Evolutionary conservation across 2,888 invertebrate species (phyloP).

Genomic region (Phytoseiulus persimilis): DNA sequence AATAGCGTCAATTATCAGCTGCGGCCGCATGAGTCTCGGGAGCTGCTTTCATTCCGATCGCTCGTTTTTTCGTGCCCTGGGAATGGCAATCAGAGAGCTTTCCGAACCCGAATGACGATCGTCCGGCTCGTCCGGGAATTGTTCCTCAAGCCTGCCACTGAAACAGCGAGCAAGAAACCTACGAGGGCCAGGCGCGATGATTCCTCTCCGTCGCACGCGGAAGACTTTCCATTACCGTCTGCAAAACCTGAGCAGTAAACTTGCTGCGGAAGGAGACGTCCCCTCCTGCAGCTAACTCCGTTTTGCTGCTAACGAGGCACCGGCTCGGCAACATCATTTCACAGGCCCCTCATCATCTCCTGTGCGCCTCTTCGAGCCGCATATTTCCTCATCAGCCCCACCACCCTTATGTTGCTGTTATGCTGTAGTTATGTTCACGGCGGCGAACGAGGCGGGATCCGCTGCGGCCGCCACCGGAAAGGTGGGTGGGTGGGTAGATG

Average conservation of each 20-base stretch:
- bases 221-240: not conserved
- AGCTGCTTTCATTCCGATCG: not conserved
- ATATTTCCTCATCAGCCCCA: not conserved
- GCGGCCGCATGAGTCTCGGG: not conserved
- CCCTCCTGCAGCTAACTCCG: not conserved
- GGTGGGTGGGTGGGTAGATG: not conserved
- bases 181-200: too few species aligned
- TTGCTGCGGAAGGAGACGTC: not conserved
- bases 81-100: not conserved
- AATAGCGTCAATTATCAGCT: not conserved
- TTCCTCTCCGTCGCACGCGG: not conserved
- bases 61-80: not conserved
- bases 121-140: too few species aligned
- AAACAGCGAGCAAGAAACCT: too few species aligned
- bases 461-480: not conserved
- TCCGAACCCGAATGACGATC: too few species aligned
- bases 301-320: not conserved
- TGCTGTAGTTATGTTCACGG: not conserved
- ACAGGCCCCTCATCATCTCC: not conserved
- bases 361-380: not conserved
- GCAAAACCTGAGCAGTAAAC: not conserved
- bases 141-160: too few species aligned
- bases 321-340: not conserved
- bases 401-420: not conserved
- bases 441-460: not conserved